phyloP scores from a whole-genome alignment of 2,888 invertebrate species.

The Epinotia nisella region DNA sequence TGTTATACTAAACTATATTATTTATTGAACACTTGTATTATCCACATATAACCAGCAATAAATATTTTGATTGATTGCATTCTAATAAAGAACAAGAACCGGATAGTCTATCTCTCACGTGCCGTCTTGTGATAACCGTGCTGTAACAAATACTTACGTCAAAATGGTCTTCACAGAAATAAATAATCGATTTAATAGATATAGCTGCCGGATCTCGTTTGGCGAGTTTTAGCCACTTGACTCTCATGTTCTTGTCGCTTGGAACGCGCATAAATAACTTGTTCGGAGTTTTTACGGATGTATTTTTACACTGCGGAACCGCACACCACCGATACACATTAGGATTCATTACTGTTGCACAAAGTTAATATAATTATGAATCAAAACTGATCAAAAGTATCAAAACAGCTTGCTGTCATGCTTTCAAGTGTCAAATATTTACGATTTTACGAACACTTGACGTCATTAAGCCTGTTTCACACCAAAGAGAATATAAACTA shows the following conservation, averaged over 20 bases:
- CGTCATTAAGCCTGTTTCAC: too few relatives aligned
- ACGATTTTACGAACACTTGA: too few relatives aligned
- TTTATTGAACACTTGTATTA: too few relatives aligned
- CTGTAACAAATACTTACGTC: slow-evolving; percentile 18
- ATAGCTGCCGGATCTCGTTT: background rate
- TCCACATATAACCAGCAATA: too few relatives aligned
- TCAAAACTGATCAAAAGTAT: too few relatives aligned
- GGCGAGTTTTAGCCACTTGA: slow-evolving; percentile 15
- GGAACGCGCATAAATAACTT: slow-evolving; percentile 25
- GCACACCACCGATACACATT: background rate
- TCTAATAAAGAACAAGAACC: background rate
- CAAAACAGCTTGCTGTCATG: too few relatives aligned
- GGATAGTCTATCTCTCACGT: background rate
- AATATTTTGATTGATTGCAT: too few relatives aligned
- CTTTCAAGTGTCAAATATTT: too few relatives aligned
- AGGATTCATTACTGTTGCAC: slow-evolving; percentile 5
- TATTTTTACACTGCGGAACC: slow-evolving; percentile 14
- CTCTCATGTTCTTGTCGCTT: background rate
- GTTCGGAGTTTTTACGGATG: slow-evolving; percentile 12
- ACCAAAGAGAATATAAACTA: too few relatives aligned
- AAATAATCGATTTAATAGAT: background rate
- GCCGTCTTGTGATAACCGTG: too few relatives aligned
- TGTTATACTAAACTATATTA: too few relatives aligned
- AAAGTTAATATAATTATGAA: background rate
- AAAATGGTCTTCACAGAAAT: slow-evolving; percentile 16